These are phyloP conservation scores for Notechis scutatus DNA, from an alignment of 2,113 vertebrate species.

Conservation along the genomic window DNA sequence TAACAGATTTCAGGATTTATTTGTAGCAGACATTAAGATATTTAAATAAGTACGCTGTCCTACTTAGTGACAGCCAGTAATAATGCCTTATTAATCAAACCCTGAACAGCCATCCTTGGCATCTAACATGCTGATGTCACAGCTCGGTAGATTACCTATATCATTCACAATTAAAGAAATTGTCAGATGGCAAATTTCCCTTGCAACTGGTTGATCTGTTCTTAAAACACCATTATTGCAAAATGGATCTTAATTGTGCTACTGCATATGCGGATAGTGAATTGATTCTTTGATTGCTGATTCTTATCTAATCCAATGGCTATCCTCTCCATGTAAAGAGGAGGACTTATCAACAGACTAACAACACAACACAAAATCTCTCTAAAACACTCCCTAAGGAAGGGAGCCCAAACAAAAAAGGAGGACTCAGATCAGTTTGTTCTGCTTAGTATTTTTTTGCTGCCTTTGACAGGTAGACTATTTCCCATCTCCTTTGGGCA, in stretches of 20 bases:
- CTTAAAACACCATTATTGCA: neutral
- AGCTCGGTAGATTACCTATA: neutral
- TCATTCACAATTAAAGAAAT: neutral
- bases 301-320: neutral
- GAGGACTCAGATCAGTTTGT: neutral
- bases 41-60: neutral
- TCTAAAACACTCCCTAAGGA: neutral
- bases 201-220: neutral
- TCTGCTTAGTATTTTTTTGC: neutral
- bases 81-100: neutral
- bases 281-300: neutral
- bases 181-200: neutral
- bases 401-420: neutral
- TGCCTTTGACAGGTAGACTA: neutral
- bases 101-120: neutral
- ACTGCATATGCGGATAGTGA: neutral
- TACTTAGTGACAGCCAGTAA: slow-evolving; percentile 13
- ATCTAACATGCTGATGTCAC: neutral
- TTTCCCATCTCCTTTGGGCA: neutral
- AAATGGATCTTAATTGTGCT: neutral
- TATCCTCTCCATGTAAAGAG: neutral
- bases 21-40: neutral
- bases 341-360: neutral
- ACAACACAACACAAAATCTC: neutral
- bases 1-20: neutral